Percentiles rank a stretch among this genome's conserved stretches.
phyloP scores from a whole-genome alignment of 2,113 vertebrate genomes.

The Dascyllus trimaculatus region DNA sequence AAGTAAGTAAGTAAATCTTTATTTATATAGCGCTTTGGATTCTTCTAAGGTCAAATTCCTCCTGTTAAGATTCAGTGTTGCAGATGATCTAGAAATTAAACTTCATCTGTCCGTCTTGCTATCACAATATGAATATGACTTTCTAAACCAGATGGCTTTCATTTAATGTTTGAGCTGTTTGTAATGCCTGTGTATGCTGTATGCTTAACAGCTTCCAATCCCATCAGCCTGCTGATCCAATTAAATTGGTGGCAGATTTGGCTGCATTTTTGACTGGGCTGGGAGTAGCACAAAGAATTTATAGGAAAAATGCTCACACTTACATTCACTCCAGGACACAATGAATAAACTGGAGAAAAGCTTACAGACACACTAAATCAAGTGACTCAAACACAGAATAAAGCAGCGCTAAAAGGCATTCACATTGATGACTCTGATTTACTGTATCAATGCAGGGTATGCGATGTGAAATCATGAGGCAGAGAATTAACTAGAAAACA shows the following conservation, averaged over 20 bases:
- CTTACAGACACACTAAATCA: slow-evolving; percentile 22
- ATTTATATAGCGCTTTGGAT: too few species aligned
- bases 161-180: slow-evolving; percentile 22
- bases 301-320: slow-evolving; percentile 4
- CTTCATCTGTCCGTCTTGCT: slow-evolving; percentile 1
- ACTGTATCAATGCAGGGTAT: slow-evolving; percentile 5
- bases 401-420: background rate
- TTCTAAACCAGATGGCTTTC: slow-evolving; percentile 28
- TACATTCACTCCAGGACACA: slow-evolving; percentile 13
- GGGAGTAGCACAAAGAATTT: slow-evolving; percentile 18
- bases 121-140: slow-evolving; percentile 12
- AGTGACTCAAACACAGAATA: background rate
- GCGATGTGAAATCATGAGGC: background rate
- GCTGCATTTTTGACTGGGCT: slow-evolving; percentile 12
- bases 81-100: slow-evolving; percentile 8
- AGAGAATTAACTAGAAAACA: slow-evolving; percentile 18
- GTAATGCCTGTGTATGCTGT: slow-evolving; percentile 14
- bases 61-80: background rate
- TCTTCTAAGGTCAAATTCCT: background rate
- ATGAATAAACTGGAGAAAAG: background rate
- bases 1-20: too few species aligned
- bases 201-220: slow-evolving; percentile 31
- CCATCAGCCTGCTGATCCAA: slow-evolving; percentile 35
- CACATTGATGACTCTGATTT: slow-evolving; percentile 11
- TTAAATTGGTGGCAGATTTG: slow-evolving; percentile 46